Base-by-base conservation (phyloP, 35 echinoderm and acorn worm genomes). In the Apostichopus japonicus region DNA sequence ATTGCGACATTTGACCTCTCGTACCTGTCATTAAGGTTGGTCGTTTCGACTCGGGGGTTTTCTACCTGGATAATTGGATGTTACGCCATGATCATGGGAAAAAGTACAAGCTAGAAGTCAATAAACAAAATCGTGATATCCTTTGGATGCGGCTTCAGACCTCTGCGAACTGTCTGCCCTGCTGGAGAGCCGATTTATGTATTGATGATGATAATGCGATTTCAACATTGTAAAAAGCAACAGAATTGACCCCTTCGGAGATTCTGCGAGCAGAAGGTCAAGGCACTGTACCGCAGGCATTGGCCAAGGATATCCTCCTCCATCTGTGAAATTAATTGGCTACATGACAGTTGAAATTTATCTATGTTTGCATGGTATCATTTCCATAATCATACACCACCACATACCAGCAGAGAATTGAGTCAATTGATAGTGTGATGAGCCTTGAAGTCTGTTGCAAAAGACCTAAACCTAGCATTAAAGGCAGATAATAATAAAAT, bases 61-160 rank as follows among this genome's bases (percentile, higher is more conserved):
- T 75, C 7, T 75, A 75, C 16, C 71, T 75, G 15, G 81, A 84
- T 84, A 84, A 84, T 84, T 84, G 81, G 81, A 84, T 84, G 81
- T 84, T 56, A 75, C 6, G 71, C 17, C 16, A 44, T 44, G 33
- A 44, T 44, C 33, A 44, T 44, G 33, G 33, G 19, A 67, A 67
- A 83, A 83, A 83, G 79, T 83, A 52, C 79, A 83, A 44, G 1
- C 54, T 6, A 11, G 54, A 19, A 55, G 54, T 54, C 79, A 83
- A 55, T 54, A 54, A 33, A 83, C 79, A 83, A 83, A 19, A 44
- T 24, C 44, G 44, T 52, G 79, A 52, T 17, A 67, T 67, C 54
- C 79, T 83, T 83, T n/a, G 33, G 11, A 17, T 83, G 54, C 54
- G 21, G 33, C 79, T 83, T 44, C 54, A 55, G 79, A 83, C 54